Base-by-base conservation (phyloP, 2,113 vertebrate species). In the Toxotes chatareus region DNA sequence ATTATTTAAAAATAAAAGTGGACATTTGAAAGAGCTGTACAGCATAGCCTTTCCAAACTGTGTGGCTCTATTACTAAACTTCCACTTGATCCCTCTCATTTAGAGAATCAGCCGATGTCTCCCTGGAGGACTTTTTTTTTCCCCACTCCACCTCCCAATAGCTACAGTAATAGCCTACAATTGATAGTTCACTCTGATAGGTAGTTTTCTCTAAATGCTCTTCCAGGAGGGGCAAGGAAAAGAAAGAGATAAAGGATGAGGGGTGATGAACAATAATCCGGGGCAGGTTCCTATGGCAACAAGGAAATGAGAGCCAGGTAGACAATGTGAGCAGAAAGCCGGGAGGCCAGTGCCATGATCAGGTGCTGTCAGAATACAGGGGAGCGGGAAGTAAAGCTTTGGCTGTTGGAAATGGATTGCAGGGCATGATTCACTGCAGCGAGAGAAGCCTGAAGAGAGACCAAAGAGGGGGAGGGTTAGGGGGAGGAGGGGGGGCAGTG, bases 401-500 rank as follows among this genome's bases (percentile, higher is more conserved):
- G 74, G 46, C 49, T 71, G 88, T 72, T 72, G 83, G 78, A 79
- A 92, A 93, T 91, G 88, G 85, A 93, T 92, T 90, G 88, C 88
- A 79, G 83, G 76, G 72, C 61, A 69, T 86, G 91, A 93, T 92
- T 91, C 87, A 90, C 80, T 86, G 87, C 89, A 76, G 79, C 85
- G 84, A 76, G 89, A 84, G 76, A 79, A 77, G 80, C 64, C 75
- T 14, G 44, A 70, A 51, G 79, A 78, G 73, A 73, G 57, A 44
- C 63, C 57, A n/a, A 53, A 38, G 80, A n/a, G 53, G 47, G 75
- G 40, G 57, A 44, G 51, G 27, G 34, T 12, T 32, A 12, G 19
- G 19, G n/a, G 38, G 14, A 23, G 36, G 17, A 40, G 76, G 92
- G 91, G 93, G 92, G 74, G 95, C 91, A 94, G 77, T 82, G 91